Conservation (phyloP, 2,888 invertebrate species). For the Cryptocephalus moraei region DNA sequence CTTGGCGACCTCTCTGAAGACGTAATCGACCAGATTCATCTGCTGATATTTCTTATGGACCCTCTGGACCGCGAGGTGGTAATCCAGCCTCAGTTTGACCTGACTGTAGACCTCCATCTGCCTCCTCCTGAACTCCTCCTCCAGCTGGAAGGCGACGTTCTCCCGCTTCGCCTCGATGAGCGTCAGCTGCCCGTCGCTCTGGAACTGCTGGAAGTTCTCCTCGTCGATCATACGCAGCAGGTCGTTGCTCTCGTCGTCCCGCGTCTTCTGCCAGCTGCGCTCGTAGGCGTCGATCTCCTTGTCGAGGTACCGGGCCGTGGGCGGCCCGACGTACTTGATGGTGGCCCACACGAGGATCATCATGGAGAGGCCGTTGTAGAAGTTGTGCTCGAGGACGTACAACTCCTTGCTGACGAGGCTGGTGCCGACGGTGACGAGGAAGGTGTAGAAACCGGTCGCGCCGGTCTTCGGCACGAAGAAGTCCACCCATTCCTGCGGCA, state of each 20-base stretch:
- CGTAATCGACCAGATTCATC: slow-evolving; percentile 90
- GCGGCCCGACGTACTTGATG: slow-evolving; percentile 62
- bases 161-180: slow-evolving; percentile 80
- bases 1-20: slow-evolving; percentile 34
- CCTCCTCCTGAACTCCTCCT: slow-evolving; percentile 73
- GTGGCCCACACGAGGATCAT: slow-evolving; percentile 47
- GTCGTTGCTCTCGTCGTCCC: slow-evolving; percentile 33
- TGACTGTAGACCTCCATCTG: slow-evolving; percentile 47
- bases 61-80: slow-evolving; percentile 74
- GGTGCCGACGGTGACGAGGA: slow-evolving; percentile 68
- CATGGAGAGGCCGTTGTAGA: slow-evolving; percentile 67
- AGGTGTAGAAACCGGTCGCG: slow-evolving; percentile 81
- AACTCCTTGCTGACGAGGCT: slow-evolving; percentile 89
- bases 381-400: slow-evolving; percentile 89
- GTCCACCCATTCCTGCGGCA: slow-evolving; percentile 93
- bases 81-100: slow-evolving; percentile 78
- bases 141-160: slow-evolving; percentile 84
- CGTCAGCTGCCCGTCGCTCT: slow-evolving; percentile 37
- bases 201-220: slow-evolving; percentile 66
- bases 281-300: slow-evolving; percentile 60
- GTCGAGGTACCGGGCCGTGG: slow-evolving; percentile 54
- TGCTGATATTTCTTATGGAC: slow-evolving; percentile 76
- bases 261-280: slow-evolving; percentile 18
- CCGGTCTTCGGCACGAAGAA: slow-evolving; percentile 92
- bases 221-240: slow-evolving; percentile 48